These are phyloP conservation scores for Diglossa cyanea DNA, from an alignment of 2,797 vertebrate species.

Conservation along the genomic window DNA sequence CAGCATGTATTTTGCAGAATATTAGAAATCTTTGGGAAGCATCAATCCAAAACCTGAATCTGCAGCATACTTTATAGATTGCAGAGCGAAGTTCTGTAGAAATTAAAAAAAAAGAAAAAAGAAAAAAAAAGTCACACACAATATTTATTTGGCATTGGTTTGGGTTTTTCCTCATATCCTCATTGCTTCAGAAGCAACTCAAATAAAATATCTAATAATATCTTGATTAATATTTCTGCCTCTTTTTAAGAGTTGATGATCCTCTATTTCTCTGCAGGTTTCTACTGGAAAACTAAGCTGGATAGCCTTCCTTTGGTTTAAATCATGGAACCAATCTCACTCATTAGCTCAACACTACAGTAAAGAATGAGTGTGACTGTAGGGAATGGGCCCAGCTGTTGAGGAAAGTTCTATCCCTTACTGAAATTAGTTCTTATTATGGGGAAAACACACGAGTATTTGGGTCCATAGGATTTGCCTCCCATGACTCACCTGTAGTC, in stretches of 20 bases:
- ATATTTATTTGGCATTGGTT: neutral
- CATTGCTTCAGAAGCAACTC: neutral
- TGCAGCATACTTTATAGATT: neutral
- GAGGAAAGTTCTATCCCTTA: neutral
- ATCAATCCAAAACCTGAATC: neutral
- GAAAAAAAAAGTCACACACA: neutral
- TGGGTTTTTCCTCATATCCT: neutral
- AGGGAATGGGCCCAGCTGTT: neutral
- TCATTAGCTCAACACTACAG: neutral
- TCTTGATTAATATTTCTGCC: neutral
- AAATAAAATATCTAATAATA: neutral
- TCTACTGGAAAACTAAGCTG: neutral
- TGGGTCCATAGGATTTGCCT: neutral
- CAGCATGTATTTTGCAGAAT: neutral
- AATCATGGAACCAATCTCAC: neutral
- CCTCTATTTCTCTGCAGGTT: neutral
- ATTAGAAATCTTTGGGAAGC: neutral
- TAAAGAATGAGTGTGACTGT: neutral
- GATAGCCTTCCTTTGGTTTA: neutral
- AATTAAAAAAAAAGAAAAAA: neutral
- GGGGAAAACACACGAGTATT: neutral
- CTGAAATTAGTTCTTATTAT: neutral
- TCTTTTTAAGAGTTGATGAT: neutral
- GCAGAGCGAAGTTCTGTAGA: neutral
- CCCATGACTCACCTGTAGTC: neutral